These are phyloP conservation scores for Philotrypesis tridentata DNA, from an alignment of 1,140 invertebrate species.

Conservation along the genomic window DNA sequence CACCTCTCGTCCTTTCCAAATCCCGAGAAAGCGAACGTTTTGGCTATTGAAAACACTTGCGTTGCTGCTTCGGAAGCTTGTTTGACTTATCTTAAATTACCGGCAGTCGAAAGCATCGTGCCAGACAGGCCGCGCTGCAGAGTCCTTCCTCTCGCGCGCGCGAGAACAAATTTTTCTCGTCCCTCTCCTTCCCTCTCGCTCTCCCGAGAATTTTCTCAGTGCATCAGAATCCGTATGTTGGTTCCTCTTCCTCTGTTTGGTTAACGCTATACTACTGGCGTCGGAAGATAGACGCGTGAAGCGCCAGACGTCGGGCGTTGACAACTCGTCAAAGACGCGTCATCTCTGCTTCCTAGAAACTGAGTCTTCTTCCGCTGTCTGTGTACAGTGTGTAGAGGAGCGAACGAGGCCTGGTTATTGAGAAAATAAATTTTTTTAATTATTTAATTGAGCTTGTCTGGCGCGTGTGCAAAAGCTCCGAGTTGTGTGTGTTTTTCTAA, in stretches of 20 bases:
- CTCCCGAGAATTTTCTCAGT: not conserved
- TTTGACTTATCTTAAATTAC: slow-evolving; percentile 48
- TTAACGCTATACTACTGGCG: slow-evolving; percentile 4
- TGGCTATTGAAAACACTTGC: not conserved
- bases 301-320: slow-evolving; percentile 39
- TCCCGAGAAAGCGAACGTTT: not conserved
- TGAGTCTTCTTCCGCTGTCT: not conserved
- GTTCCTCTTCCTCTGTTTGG: slow-evolving; percentile 48
- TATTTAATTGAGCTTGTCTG: not conserved
- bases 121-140: not conserved
- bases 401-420: not conserved
- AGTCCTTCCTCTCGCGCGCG: not conserved
- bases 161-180: slow-evolving; percentile 14
- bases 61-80: not conserved
- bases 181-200: not conserved
- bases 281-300: not conserved
- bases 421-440: slow-evolving; percentile 22
- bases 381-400: not conserved
- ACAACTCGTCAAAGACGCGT: slow-evolving; percentile 44
- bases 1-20: not conserved
- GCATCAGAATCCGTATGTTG: not conserved
- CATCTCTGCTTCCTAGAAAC: not conserved
- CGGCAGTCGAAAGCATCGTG: not conserved
- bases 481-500: not conserved
- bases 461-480: not conserved